Percentiles rank a stretch among this genome's conserved stretches.
Evolutionary conservation across 2,797 vertebrate genomes (phyloP).

Genomic region (Apodemus agrarius): DNA sequence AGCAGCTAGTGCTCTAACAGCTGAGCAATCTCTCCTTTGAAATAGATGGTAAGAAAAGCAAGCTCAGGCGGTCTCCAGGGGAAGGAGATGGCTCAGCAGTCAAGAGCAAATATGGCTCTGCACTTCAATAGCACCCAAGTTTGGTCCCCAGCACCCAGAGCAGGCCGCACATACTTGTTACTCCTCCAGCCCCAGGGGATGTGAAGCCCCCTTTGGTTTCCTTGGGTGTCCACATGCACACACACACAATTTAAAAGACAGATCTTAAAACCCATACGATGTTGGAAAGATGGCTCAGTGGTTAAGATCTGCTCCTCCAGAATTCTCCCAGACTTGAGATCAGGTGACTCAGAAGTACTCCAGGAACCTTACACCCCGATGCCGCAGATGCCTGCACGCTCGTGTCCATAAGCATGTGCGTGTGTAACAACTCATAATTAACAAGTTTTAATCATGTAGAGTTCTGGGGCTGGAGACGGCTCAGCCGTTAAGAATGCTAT

Average conservation of each 20-base stretch:
- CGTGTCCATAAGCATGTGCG: neutral
- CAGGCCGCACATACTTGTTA: too few species aligned
- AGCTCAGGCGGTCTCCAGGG: neutral
- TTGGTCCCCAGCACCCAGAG: neutral
- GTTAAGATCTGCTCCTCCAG: neutral
- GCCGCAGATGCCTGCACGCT: neutral
- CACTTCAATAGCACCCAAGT: neutral
- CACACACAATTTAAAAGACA: neutral
- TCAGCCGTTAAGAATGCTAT: too few species aligned
- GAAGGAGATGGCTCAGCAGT: neutral
- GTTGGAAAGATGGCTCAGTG: neutral
- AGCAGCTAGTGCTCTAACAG: neutral
- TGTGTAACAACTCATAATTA: neutral
- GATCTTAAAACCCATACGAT: neutral
- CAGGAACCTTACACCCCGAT: neutral
- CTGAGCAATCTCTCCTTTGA: neutral
- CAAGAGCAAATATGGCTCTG: neutral
- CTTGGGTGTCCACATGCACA: neutral
- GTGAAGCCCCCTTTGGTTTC: neutral
- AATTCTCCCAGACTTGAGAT: neutral
- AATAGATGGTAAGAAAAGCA: constrained; percentile 18
- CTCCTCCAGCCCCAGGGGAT: neutral
- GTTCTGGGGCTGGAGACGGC: too few species aligned
- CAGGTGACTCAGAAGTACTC: neutral
- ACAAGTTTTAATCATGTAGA: neutral